A percentile compares a stretch with the other conserved stretches of the same genome.
phyloP scores from a whole-genome alignment of 2,797 vertebrate species.

The Lutjanus campechanus region DNA sequence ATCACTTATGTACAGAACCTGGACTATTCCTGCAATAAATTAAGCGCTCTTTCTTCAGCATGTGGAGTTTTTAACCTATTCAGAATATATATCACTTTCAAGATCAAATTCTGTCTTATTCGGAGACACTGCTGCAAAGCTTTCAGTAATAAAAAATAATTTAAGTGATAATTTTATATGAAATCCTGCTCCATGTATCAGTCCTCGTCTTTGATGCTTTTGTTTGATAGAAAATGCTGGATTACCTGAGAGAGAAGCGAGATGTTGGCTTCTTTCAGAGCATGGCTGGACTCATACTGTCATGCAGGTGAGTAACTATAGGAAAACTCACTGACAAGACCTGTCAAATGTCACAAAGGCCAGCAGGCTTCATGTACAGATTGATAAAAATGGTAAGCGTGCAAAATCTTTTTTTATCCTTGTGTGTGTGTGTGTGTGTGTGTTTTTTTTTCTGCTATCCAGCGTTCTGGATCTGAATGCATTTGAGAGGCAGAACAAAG shows the following conservation, averaged over 20 bases:
- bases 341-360: slow-evolving; percentile 33
- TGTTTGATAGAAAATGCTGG: slow-evolving; percentile 93
- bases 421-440: slow-evolving; percentile 1
- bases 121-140: background rate
- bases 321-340: background rate
- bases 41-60: background rate
- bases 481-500: slow-evolving; percentile 98
- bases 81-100: background rate
- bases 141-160: background rate
- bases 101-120: background rate
- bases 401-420: slow-evolving; percentile 16
- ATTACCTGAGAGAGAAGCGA: slow-evolving; percentile 93
- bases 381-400: slow-evolving; percentile 25
- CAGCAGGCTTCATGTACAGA: slow-evolving; percentile 6
- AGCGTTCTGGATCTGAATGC: slow-evolving; percentile 97
- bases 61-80: background rate
- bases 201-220: slow-evolving; percentile 53
- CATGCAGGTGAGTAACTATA: slow-evolving; percentile 89
- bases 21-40: background rate
- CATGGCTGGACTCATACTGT: slow-evolving; percentile 92
- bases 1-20: background rate
- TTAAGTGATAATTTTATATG: slow-evolving; percentile 24
- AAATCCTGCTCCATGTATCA: slow-evolving; percentile 17
- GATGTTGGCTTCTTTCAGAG: slow-evolving; percentile 97
- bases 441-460: slow-evolving; percentile 30